A percentile compares a stretch with the other conserved stretches of the same genome.
These are phyloP conservation scores for Leptinotarsa juncta DNA, from an alignment of 2,888 invertebrate genomes.

Conservation along the genomic window DNA sequence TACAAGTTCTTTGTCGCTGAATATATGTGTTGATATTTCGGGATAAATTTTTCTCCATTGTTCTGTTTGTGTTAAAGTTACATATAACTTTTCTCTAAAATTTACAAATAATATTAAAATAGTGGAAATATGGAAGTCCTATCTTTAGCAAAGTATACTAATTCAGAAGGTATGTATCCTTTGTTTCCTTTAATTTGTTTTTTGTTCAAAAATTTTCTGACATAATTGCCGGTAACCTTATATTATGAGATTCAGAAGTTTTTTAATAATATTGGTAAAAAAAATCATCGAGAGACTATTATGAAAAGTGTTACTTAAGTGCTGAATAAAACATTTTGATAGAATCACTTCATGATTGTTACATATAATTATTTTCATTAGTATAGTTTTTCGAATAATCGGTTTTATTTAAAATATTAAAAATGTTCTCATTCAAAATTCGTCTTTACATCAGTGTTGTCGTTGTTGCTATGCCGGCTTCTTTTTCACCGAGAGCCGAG, in stretches of 20 bases:
- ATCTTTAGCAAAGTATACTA: conserved; percentile 5
- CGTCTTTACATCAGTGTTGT: background rate
- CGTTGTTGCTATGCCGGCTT: conserved; percentile 35
- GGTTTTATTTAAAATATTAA: too few relatives aligned
- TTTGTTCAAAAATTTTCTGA: background rate
- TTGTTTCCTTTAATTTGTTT: background rate
- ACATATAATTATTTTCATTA: too few relatives aligned
- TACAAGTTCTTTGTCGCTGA: background rate
- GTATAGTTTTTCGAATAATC: too few relatives aligned
- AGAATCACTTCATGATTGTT: too few relatives aligned
- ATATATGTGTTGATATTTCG: background rate
- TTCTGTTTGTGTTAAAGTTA: background rate
- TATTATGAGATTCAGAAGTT: background rate
- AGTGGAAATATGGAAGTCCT: conserved; percentile 6
- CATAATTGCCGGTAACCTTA: background rate
- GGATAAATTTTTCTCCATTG: background rate
- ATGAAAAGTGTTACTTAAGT: too few relatives aligned
- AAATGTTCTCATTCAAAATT: background rate
- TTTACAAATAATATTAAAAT: background rate
- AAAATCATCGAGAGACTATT: background rate
- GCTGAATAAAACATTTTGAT: too few relatives aligned
- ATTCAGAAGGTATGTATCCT: conserved; percentile 10
- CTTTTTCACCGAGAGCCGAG: conserved; percentile 30
- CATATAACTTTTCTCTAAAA: background rate
- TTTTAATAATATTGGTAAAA: background rate